Evolutionary conservation across 2,797 vertebrate genomes (phyloP).

Genomic region (Nannoperca obscura): DNA sequence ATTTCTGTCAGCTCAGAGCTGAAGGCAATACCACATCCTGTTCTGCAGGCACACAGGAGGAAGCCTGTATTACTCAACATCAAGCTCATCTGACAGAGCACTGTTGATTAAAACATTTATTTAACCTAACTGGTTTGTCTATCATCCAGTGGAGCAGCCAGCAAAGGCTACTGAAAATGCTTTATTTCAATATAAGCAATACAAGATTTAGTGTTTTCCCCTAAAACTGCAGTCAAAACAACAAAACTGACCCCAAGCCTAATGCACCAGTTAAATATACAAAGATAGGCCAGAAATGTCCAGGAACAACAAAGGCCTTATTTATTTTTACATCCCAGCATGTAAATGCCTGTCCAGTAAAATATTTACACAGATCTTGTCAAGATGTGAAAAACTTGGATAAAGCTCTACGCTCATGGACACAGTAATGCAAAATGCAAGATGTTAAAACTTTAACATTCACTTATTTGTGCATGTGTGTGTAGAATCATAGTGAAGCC

Average conservation of each 20-base stretch:
- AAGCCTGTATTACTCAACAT: conserved; percentile 65
- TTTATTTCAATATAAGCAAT: not conserved
- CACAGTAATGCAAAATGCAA: not conserved
- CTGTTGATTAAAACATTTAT: conserved; percentile 11
- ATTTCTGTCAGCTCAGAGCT: conserved; percentile 47
- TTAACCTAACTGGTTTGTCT: conserved; percentile 1
- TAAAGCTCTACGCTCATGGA: not conserved
- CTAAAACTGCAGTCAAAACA: not conserved
- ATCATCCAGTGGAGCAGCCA: not conserved
- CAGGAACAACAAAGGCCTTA: not conserved
- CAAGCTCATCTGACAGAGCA: conserved; percentile 38
- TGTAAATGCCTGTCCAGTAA: not conserved
- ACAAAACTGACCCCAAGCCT: not conserved
- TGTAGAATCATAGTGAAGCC: not conserved
- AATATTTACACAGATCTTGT: conserved; percentile 25
- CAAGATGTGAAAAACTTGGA: not conserved
- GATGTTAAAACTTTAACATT: not conserved
- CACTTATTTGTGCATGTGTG: not conserved
- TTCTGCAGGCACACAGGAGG: conserved; percentile 66
- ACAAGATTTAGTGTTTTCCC: not conserved
- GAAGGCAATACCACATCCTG: conserved; percentile 83
- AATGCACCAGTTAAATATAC: not conserved
- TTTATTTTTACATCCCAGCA: not conserved
- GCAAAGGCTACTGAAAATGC: not conserved
- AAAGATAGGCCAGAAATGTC: not conserved